Evolutionary conservation across 2,113 vertebrate species (phyloP).

Genomic region (Myotis lucifugus): DNA sequence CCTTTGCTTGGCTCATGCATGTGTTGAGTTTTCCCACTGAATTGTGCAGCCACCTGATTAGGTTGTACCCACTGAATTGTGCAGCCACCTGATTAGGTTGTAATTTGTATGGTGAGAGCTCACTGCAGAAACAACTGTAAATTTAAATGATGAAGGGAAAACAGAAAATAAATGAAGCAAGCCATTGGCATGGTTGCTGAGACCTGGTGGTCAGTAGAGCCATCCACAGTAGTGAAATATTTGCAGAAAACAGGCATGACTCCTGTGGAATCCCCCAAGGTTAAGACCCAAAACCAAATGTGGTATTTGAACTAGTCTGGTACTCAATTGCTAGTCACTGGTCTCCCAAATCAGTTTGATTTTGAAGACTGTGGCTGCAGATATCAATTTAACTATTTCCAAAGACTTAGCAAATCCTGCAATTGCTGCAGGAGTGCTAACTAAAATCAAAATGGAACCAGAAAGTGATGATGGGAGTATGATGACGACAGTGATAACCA

Average conservation of each 20-base stretch:
- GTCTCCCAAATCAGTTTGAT: neutral
- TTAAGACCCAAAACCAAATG: neutral
- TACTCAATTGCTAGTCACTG: neutral
- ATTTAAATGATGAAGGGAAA: neutral
- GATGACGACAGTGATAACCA: neutral
- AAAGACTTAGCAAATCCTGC: neutral
- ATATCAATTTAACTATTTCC: neutral
- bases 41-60: neutral
- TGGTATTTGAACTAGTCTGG: neutral
- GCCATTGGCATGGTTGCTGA: neutral
- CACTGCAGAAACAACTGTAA: neutral
- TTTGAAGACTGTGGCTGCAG: neutral
- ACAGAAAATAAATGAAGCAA: neutral
- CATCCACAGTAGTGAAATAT: neutral
- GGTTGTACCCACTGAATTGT: neutral
- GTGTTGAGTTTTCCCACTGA: neutral
- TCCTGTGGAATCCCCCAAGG: neutral
- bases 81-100: neutral
- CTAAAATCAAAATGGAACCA: neutral
- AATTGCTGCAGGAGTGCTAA: neutral
- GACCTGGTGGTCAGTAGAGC: neutral
- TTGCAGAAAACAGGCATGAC: neutral
- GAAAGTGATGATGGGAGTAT: neutral
- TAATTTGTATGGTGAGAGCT: neutral
- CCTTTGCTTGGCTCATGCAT: neutral